Evolutionary conservation across 2,113 vertebrate genomes (phyloP).

Genomic region (Sebastes fasciatus): DNA sequence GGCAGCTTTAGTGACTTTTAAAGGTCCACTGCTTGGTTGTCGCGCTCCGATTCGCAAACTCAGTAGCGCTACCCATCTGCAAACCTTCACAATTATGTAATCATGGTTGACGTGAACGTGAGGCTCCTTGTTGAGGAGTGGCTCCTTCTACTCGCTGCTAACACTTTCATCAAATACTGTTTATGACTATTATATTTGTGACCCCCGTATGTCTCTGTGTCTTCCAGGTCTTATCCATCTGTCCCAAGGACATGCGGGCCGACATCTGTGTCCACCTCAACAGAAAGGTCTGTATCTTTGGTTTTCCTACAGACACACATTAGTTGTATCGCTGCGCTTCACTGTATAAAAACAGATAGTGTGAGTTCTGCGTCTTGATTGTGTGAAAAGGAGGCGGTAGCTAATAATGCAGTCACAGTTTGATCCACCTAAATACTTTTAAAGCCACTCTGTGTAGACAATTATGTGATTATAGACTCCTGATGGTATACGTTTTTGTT

Average conservation of each 20-base stretch:
- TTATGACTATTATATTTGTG: no score
- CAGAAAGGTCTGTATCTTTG: conserved; percentile 83
- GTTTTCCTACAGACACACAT: background rate
- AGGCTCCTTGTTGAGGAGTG: background rate
- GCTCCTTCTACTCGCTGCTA: background rate
- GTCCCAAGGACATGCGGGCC: conserved; percentile 98
- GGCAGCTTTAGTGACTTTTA: no score
- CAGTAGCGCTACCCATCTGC: background rate
- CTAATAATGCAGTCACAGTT: background rate
- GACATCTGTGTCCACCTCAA: conserved; percentile 98
- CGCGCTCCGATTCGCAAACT: no score
- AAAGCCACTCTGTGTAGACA: background rate
- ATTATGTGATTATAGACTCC: no score
- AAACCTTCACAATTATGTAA: background rate
- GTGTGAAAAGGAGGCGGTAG: background rate
- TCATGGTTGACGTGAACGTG: background rate
- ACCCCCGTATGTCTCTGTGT: conserved; percentile 8
- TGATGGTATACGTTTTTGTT: no score
- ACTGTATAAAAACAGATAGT: background rate
- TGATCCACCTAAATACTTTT: background rate
- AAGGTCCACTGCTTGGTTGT: no score
- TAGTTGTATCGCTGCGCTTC: background rate
- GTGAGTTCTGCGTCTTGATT: background rate
- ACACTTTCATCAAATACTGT: background rate
- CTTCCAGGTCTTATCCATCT: conserved; percentile 93